Evolutionary conservation across 2,888 invertebrate species (phyloP).

Genomic region (Dicyrtomina minuta): DNA sequence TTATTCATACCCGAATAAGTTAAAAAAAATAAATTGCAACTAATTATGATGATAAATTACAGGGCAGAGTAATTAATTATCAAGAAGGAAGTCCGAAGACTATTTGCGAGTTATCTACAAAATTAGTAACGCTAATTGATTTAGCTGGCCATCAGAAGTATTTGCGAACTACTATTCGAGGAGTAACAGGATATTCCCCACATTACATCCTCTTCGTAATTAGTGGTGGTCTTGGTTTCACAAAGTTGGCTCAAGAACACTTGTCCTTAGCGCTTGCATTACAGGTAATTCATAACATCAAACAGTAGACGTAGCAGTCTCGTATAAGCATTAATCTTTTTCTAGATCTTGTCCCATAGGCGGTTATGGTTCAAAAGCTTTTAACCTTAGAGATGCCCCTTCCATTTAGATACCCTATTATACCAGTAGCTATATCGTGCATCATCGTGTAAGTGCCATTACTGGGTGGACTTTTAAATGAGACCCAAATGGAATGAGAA

Average conservation of each 20-base stretch:
- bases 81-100: conserved; percentile 89
- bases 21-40: neutral
- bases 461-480: too few species aligned
- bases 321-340: neutral
- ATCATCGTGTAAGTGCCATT: too few species aligned
- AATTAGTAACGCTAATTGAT: conserved; percentile 92
- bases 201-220: conserved; percentile 87
- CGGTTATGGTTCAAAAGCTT: neutral
- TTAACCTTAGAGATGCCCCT: neutral
- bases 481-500: too few species aligned
- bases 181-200: conserved; percentile 88
- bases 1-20: neutral
- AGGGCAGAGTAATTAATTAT: conserved; percentile 80
- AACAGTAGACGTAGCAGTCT: too few species aligned
- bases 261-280: conserved; percentile 77
- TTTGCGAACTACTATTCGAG: conserved; percentile 90
- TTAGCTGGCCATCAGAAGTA: conserved; percentile 96
- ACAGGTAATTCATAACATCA: conserved; percentile 63
- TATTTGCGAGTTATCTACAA: conserved; percentile 88
- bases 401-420: too few species aligned
- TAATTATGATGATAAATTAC: conserved; percentile 50
- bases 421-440: too few species aligned
- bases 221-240: conserved; percentile 77
- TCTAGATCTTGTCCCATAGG: too few species aligned
- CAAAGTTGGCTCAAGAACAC: conserved; percentile 86